phyloP scores from a whole-genome alignment of 2,888 invertebrate genomes.

The Dendrolimus pini region DNA sequence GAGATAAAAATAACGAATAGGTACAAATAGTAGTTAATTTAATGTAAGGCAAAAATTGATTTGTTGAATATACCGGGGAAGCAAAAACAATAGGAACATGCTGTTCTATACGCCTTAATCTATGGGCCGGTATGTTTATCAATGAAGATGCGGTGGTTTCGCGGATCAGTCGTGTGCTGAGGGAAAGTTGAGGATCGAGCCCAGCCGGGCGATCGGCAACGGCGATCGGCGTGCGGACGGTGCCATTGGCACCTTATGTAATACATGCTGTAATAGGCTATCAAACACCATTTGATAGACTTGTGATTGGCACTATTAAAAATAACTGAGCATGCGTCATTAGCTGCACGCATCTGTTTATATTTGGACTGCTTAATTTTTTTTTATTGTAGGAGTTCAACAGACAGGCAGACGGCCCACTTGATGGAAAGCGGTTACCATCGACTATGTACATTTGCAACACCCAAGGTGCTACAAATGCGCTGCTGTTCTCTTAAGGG shows the following conservation, averaged over 20 bases:
- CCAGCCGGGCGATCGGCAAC: not conserved
- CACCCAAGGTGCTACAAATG: too few species aligned
- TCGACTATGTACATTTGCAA: too few species aligned
- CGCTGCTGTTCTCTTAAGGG: too few species aligned
- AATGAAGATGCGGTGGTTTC: slow-evolving; percentile 61
- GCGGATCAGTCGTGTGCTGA: slow-evolving; percentile 18
- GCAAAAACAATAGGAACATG: too few species aligned
- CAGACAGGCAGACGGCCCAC: too few species aligned
- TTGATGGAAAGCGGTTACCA: too few species aligned
- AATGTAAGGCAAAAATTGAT: too few species aligned
- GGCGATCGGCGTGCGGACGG: not conserved
- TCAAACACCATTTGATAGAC: not conserved
- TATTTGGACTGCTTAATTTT: too few species aligned
- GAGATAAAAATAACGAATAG: too few species aligned
- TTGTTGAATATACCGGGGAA: too few species aligned
- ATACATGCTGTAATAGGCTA: not conserved
- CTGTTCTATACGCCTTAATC: slow-evolving; percentile 16
- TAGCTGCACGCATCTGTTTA: not conserved
- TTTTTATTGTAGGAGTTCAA: too few species aligned
- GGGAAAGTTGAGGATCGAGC: slow-evolving; percentile 35
- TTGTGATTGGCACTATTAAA: not conserved
- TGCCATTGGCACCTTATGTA: not conserved
- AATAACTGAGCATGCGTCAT: not conserved
- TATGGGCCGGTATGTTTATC: slow-evolving; percentile 45
- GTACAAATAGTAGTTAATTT: too few species aligned